Percentiles rank a stretch among this genome's conserved stretches.
Conservation (phyloP, 2,888 invertebrate species). For the Protonemura montana region DNA sequence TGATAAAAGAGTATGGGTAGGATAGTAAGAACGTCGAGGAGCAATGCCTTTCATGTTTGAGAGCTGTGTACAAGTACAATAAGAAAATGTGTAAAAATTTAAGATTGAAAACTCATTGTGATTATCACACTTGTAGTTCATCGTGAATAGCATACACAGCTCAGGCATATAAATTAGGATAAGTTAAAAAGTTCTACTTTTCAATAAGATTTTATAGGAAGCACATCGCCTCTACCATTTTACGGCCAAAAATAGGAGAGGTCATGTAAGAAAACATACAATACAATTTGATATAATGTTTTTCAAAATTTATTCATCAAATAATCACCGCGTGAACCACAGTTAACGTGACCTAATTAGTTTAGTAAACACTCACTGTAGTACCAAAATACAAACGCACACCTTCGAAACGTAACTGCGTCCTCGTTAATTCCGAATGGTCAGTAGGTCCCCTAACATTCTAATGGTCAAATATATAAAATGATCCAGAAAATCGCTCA, state of each 20-base stretch:
- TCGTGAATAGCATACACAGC: neutral
- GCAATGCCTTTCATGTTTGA: neutral
- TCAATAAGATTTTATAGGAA: neutral
- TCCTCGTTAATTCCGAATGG: too few species aligned
- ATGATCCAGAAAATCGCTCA: too few species aligned
- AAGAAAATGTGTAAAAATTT: slow-evolving; percentile 1
- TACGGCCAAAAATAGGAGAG: neutral
- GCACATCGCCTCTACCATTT: neutral
- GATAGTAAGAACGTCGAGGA: neutral
- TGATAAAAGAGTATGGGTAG: slow-evolving; percentile 22
- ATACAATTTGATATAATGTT: neutral
- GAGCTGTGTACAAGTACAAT: slow-evolving; percentile 1
- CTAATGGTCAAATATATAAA: too few species aligned
- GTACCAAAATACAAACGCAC: too few species aligned
- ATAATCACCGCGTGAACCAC: neutral
- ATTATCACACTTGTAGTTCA: neutral
- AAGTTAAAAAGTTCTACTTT: neutral
- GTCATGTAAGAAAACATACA: neutral
- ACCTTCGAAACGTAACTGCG: too few species aligned
- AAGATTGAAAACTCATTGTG: neutral
- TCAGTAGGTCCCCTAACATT: too few species aligned
- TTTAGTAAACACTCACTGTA: too few species aligned
- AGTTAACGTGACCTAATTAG: too few species aligned
- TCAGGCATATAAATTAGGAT: neutral
- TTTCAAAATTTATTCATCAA: neutral